Conservation (phyloP, 2,797 vertebrate species). For the Crax fasciolata region DNA sequence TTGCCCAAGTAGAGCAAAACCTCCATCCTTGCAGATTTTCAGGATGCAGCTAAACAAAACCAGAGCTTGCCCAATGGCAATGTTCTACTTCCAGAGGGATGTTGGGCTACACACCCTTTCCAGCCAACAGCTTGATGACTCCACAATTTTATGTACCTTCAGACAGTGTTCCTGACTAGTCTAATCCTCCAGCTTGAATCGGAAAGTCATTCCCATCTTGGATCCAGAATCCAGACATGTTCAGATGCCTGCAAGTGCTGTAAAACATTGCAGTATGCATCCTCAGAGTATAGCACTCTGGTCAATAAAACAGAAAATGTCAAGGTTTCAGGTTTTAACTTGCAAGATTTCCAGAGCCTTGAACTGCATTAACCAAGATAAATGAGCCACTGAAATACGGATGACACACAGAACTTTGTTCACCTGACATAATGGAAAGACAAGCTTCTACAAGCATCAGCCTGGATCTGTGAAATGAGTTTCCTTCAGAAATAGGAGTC, state of each 20-base stretch:
- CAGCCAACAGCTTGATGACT: background rate
- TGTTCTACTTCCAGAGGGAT: background rate
- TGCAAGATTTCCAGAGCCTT: conserved; percentile 8
- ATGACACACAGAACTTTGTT: background rate
- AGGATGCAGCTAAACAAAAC: background rate
- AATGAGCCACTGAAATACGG: conserved; percentile 21
- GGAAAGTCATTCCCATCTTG: background rate
- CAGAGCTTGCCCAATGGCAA: background rate
- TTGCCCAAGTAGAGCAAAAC: background rate
- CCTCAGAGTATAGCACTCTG: background rate
- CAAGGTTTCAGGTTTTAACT: background rate
- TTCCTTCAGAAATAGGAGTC: background rate
- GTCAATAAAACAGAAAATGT: background rate
- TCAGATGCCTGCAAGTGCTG: background rate
- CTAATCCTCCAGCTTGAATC: background rate
- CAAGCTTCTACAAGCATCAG: background rate
- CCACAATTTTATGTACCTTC: background rate
- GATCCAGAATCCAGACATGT: background rate
- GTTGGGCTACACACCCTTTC: background rate
- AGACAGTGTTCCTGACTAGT: background rate
- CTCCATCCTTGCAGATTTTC: background rate
- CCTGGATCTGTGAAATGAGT: background rate
- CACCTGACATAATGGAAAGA: conserved; percentile 45
- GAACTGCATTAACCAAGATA: conserved; percentile 14
- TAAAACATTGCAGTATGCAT: background rate